phyloP scores from a whole-genome alignment of 2,113 vertebrate species.

The Pomatostomus ruficeps region DNA sequence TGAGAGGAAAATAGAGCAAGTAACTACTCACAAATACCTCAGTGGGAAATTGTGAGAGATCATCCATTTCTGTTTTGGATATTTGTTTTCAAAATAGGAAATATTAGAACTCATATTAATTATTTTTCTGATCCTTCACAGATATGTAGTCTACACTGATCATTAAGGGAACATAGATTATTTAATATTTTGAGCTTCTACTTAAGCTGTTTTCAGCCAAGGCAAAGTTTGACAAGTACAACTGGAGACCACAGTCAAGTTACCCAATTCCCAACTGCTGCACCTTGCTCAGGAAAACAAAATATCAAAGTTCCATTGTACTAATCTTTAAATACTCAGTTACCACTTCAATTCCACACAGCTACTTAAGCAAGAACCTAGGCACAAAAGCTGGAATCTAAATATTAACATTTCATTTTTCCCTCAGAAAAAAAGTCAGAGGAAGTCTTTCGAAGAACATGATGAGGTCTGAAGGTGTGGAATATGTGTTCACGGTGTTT shows the following conservation, averaged over 20 bases:
- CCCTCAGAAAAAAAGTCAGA: background rate
- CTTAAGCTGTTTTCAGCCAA: background rate
- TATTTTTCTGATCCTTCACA: background rate
- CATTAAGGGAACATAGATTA: background rate
- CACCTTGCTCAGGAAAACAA: background rate
- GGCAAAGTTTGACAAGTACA: background rate
- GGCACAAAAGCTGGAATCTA: background rate
- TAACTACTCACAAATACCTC: background rate
- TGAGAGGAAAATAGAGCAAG: background rate
- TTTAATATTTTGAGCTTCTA: background rate
- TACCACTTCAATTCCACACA: background rate
- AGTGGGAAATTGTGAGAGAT: background rate
- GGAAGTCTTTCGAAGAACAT: background rate
- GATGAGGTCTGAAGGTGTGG: background rate
- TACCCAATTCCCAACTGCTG: background rate
- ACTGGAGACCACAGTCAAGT: background rate
- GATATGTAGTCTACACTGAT: background rate
- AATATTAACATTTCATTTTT: background rate
- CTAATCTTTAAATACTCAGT: background rate
- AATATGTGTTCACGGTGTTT: background rate
- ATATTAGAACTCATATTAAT: accelerated
- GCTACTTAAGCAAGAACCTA: background rate
- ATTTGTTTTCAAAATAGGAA: background rate
- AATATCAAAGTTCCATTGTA: background rate
- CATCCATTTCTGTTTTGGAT: background rate